phyloP scores from a whole-genome alignment of 2,797 vertebrate genomes.

The Scomberomorus guttatus region DNA sequence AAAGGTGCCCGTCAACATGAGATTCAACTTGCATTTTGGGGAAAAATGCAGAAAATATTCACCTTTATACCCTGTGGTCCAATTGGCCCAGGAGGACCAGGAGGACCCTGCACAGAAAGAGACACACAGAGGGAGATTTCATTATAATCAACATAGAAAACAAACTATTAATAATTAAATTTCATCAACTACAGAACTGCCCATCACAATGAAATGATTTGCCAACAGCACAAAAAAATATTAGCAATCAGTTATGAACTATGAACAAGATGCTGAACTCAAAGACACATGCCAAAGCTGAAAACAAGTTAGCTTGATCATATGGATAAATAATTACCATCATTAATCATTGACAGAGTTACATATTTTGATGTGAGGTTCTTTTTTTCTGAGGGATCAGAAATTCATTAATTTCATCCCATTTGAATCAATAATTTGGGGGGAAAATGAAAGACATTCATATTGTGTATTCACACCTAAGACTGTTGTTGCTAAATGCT shows the following conservation, averaged over 20 bases:
- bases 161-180: not conserved
- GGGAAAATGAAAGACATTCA: not conserved
- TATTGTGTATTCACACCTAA: not conserved
- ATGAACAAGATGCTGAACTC: slow-evolving; percentile 40
- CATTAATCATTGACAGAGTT: slow-evolving; percentile 2
- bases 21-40: not conserved
- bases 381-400: not conserved
- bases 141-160: not conserved
- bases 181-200: slow-evolving; percentile 14
- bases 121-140: slow-evolving; percentile 43
- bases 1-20: not conserved
- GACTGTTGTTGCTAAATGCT: not conserved
- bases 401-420: not conserved
- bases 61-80: slow-evolving; percentile 95
- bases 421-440: not conserved
- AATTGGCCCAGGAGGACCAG: slow-evolving; percentile 93
- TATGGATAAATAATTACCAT: not conserved
- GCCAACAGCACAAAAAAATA: slow-evolving; percentile 31
- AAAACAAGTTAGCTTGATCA: slow-evolving; percentile 38
- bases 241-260: slow-evolving; percentile 50
- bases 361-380: not conserved
- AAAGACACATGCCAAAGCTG: slow-evolving; percentile 60
- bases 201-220: slow-evolving; percentile 25
- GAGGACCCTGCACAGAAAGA: slow-evolving; percentile 89
- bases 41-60: slow-evolving; percentile 36